These are phyloP conservation scores for Gnathonemus echidnorhynchus DNA, from an alignment of 2,113 vertebrate species.

Conservation along the genomic window DNA sequence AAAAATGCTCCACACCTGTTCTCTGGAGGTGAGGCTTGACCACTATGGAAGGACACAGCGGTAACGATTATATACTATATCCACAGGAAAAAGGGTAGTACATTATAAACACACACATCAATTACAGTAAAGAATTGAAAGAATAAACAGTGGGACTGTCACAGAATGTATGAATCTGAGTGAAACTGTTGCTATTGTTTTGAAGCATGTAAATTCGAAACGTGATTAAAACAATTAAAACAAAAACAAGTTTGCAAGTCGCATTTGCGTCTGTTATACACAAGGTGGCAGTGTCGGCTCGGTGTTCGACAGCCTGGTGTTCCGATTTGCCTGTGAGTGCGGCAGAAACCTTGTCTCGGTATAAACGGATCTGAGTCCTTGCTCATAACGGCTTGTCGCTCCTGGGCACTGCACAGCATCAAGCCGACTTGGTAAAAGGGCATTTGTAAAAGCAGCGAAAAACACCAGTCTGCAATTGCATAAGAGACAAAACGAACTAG, in stretches of 20 bases:
- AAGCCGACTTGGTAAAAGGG: background rate
- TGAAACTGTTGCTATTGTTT: background rate
- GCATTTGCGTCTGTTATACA: conserved; percentile 21
- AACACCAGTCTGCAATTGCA: background rate
- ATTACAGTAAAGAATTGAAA: background rate
- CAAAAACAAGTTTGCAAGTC: background rate
- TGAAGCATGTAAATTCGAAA: background rate
- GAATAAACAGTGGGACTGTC: background rate
- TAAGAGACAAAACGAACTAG: background rate
- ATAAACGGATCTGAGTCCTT: conserved; percentile 38
- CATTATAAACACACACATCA: background rate
- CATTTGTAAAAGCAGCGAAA: background rate
- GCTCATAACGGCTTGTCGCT: conserved; percentile 2
- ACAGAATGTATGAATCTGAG: background rate
- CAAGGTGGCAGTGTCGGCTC: conserved; percentile 50
- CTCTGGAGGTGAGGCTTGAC: background rate
- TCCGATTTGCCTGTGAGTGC: background rate
- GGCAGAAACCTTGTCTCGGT: conserved; percentile 16
- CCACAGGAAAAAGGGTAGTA: background rate
- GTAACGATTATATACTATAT: background rate
- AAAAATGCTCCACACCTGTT: background rate
- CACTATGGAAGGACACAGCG: background rate
- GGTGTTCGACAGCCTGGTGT: conserved; percentile 26
- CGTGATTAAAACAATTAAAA: background rate
- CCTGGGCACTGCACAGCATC: background rate